phyloP scores from a whole-genome alignment of 2,113 vertebrate species.

The Narcine bancroftii region DNA sequence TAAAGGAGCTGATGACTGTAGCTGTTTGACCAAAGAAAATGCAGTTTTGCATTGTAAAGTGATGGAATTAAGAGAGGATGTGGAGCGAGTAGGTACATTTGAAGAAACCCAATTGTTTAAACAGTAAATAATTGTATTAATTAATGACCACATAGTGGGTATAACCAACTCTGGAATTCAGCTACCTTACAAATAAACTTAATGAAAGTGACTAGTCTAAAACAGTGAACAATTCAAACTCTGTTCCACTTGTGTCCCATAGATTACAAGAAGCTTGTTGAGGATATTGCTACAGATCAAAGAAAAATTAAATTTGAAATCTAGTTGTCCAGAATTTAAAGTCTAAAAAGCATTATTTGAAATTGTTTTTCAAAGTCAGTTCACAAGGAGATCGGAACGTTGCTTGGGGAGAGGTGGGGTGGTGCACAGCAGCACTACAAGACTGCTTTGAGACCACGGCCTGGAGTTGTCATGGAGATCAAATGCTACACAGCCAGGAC shows the following conservation, averaged over 20 bases:
- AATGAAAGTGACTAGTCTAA: not conserved
- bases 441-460: too few species aligned
- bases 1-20: conserved; percentile 39
- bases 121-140: not conserved
- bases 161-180: not conserved
- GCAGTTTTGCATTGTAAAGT: conserved; percentile 25
- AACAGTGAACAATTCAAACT: too few species aligned
- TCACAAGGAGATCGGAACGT: too few species aligned
- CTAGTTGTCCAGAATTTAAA: not conserved
- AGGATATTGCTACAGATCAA: not conserved
- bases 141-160: not conserved
- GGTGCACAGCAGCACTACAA: too few species aligned
- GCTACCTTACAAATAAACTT: not conserved
- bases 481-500: too few species aligned
- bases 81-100: conserved; percentile 1
- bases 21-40: conserved; percentile 39
- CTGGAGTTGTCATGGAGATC: too few species aligned
- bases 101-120: not conserved
- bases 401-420: too few species aligned
- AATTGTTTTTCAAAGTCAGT: conserved; percentile 8
- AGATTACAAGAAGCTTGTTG: not conserved
- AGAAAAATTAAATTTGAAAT: not conserved
- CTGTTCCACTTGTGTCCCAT: not conserved
- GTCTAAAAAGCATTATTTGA: not conserved
- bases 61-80: conserved; percentile 38